These are phyloP conservation scores for Scleropages formosus DNA, from an alignment of 2,797 vertebrate species.

Conservation along the genomic window DNA sequence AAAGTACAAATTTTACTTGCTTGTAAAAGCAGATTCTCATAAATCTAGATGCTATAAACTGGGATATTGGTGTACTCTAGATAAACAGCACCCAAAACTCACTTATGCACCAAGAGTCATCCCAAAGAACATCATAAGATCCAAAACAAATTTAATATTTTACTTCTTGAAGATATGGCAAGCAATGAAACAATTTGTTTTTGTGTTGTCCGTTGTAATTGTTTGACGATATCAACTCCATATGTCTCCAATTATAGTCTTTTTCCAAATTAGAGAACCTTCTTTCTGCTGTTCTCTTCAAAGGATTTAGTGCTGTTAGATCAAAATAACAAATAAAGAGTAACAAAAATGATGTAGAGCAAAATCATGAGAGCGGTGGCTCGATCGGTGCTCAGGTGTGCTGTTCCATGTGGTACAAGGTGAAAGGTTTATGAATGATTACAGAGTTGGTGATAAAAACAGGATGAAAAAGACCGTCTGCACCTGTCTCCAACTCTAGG, in stretches of 20 bases:
- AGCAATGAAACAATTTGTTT: slow-evolving; percentile 27
- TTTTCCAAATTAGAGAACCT: not conserved
- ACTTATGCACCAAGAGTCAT: not conserved
- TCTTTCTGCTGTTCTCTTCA: not conserved
- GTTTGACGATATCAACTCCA: slow-evolving; percentile 16
- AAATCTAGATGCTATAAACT: no score
- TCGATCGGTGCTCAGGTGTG: not conserved
- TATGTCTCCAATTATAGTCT: slow-evolving; percentile 17
- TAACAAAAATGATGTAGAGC: not conserved
- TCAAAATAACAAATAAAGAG: not conserved
- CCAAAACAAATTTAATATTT: slow-evolving; percentile 28
- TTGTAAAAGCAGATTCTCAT: no score
- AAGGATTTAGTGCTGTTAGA: not conserved
- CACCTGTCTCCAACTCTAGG: not conserved
- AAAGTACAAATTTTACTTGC: no score
- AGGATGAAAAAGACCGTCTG: not conserved
- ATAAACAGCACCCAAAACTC: not conserved
- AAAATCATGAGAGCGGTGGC: not conserved
- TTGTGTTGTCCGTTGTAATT: slow-evolving; percentile 15
- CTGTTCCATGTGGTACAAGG: not conserved
- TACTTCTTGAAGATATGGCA: slow-evolving; percentile 16
- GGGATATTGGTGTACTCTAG: no score
- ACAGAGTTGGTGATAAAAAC: not conserved
- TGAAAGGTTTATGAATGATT: slow-evolving; percentile 1
- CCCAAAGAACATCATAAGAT: not conserved